These are phyloP conservation scores for Lochmaea capreae DNA, from an alignment of 2,888 invertebrate genomes.

Conservation along the genomic window DNA sequence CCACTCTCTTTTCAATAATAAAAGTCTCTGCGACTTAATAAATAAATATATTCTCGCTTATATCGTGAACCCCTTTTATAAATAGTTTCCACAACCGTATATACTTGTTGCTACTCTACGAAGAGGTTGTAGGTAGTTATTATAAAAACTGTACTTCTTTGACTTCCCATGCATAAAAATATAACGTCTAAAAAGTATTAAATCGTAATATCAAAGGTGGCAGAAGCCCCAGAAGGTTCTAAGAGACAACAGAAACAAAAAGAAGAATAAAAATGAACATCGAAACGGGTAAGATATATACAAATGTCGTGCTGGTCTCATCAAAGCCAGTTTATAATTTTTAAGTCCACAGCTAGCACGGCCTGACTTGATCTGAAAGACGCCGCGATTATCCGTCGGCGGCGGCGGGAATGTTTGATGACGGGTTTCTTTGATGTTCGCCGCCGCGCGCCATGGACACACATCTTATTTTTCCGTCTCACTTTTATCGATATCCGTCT, in stretches of 20 bases:
- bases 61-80: too few species aligned
- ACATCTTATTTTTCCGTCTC: constrained; percentile 29
- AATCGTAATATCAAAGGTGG: constrained; percentile 34
- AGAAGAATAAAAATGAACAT: constrained; percentile 41
- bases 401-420: constrained; percentile 48
- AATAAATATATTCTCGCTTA: too few species aligned
- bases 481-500: constrained; percentile 20
- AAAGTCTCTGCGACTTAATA: too few species aligned
- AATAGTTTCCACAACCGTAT: too few species aligned
- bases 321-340: constrained; percentile 56
- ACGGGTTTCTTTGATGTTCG: constrained; percentile 48
- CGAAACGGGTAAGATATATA: constrained; percentile 35
- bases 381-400: constrained; percentile 42
- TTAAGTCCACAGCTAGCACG: constrained; percentile 48
- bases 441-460: constrained; percentile 38
- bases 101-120: background rate
- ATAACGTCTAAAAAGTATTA: constrained; percentile 12
- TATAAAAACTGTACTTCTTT: background rate
- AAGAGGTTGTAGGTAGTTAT: background rate
- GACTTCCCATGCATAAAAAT: background rate
- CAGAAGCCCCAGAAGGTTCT: constrained; percentile 39
- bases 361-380: constrained; percentile 43
- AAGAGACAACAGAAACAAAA: constrained; percentile 40
- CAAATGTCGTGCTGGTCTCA: constrained; percentile 51
- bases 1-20: too few species aligned